These are phyloP conservation scores for Asobara japonica DNA, from an alignment of 1,140 invertebrate genomes.

Conservation along the genomic window DNA sequence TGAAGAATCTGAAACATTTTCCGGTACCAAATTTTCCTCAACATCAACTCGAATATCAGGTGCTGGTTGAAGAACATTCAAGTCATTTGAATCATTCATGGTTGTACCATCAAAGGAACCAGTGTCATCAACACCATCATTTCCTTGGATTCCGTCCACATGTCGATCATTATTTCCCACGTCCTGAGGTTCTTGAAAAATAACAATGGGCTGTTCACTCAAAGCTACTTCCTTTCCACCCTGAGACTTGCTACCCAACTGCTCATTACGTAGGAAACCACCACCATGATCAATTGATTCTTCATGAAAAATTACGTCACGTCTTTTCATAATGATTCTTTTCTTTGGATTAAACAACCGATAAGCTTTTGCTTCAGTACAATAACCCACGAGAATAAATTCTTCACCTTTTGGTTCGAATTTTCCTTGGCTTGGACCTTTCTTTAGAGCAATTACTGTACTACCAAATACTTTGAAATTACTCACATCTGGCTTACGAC, in stretches of 20 bases:
- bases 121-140: no score
- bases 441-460: background rate
- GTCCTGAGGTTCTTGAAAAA: no score
- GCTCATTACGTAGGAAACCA: background rate
- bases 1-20: no score
- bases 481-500: background rate
- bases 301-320: background rate
- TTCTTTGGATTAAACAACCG: conserved; percentile 34
- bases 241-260: background rate
- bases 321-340: background rate
- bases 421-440: conserved; percentile 41
- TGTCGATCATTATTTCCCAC: no score
- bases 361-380: conserved; percentile 45
- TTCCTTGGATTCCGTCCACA: no score
- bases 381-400: conserved; percentile 49
- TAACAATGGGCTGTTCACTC: no score
- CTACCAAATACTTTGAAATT: background rate
- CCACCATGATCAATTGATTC: background rate
- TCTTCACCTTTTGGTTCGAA: conserved; percentile 41
- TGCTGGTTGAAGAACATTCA: no score
- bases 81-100: no score
- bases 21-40: no score
- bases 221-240: background rate
- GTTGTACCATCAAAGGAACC: no score
- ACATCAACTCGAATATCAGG: no score